Conservation (phyloP, 2,113 vertebrate species). For the Echinops telfairi region DNA sequence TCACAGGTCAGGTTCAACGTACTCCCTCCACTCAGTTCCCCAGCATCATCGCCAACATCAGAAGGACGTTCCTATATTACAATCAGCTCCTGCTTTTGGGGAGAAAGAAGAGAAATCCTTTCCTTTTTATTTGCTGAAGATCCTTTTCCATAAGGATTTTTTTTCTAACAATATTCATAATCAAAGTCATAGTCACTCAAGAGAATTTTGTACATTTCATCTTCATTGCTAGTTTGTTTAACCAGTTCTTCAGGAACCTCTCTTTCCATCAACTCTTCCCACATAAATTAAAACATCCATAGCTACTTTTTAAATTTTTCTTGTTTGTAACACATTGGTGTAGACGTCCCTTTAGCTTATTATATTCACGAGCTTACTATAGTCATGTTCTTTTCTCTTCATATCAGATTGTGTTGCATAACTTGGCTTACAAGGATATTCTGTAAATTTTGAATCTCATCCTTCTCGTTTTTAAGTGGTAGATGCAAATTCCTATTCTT, state of each 20-base stretch:
- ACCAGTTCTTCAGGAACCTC: slow-evolving; percentile 95
- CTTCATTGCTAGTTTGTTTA: slow-evolving; percentile 96
- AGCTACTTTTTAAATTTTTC: slow-evolving; percentile 95
- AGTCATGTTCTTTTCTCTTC: slow-evolving; percentile 97
- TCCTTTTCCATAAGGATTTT: slow-evolving; percentile 94
- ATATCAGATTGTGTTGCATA: slow-evolving; percentile 96
- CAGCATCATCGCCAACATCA: no score
- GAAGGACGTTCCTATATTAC: slow-evolving; percentile 73
- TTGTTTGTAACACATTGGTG: slow-evolving; percentile 96
- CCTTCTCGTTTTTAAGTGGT: slow-evolving; percentile 97
- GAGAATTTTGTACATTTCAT: slow-evolving; percentile 96
- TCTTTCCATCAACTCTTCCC: slow-evolving; percentile 95
- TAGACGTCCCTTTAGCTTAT: slow-evolving; percentile 95
- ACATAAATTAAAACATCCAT: slow-evolving; percentile 93
- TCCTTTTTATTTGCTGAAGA: slow-evolving; percentile 99
- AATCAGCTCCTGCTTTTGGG: slow-evolving; percentile 89
- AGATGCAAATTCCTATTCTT: slow-evolving; percentile 96
- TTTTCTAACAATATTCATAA: slow-evolving; percentile 93
- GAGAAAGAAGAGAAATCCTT: slow-evolving; percentile 95
- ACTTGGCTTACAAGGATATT: slow-evolving; percentile 95
- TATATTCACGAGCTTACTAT: slow-evolving; percentile 63
- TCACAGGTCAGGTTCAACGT: no score
- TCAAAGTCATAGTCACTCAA: slow-evolving; percentile 85
- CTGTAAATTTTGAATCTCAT: slow-evolving; percentile 98
- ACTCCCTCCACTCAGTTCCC: no score